Base-by-base conservation (phyloP, 1,140 invertebrate species). In the Dinoponera quadriceps region DNA sequence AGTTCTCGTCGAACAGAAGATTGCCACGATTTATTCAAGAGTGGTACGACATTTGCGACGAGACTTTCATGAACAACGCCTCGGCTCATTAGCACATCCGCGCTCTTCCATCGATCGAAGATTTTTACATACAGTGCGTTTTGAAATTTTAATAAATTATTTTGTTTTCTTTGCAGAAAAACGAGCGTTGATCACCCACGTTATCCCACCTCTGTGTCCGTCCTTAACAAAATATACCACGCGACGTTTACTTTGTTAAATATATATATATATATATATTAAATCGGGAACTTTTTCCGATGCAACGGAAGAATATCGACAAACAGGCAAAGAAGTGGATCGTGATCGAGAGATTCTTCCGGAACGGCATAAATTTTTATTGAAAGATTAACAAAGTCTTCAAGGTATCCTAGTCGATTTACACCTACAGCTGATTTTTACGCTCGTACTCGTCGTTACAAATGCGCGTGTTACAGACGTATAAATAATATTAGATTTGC, bases 31-130 rank as follows among this genome's bases (percentile, higher is more conserved):
- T 91, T 90, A 87, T 96, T 54, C 88, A 89, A 0, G 93, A 91
- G 66, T 96, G 95, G 95, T 93, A 94, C 38, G 82, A 94, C 80
- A 88, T 86, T 49, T 95, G 94, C 91, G 93, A 95, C 77, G 86
- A 91, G 68, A 73, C 25, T 81, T 90, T 84, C 62, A 83, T 90
- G 87, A 87, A 88, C 55, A 29, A 82, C 63, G 66, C 63, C 62
- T 68, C 82, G 27, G 1, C 27, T 49, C 51, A 63, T 60, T 27
- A 51, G 44, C 60, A 62, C 22, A 66, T 59, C 62, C 60, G 62
- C 66, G 54, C 71, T 65, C 27, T 55, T 66, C 7, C 51, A 48
- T 51, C 7, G 4, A 44, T 44, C 38, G 48, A 71, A 57, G 29
- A 49, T 14, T 29, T 48, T 75, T 44, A 44, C 4, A 33, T 20